A percentile compares a stretch with the other conserved stretches of the same genome.
These are phyloP conservation scores for Mustela lutreola DNA, from an alignment of 2,113 vertebrate species.

Conservation along the genomic window DNA sequence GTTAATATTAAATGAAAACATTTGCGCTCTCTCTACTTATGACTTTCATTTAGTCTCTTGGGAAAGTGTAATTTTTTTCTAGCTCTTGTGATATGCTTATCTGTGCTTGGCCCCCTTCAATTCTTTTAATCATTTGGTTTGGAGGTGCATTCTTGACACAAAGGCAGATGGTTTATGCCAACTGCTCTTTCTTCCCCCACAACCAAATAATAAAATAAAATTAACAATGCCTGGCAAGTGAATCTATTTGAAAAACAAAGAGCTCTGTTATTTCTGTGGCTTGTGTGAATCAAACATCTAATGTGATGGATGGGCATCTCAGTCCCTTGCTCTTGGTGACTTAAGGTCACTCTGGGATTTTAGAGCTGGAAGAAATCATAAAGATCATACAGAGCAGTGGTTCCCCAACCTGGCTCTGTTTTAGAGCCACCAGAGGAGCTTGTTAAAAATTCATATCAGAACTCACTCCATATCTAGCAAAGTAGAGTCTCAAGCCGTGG, in stretches of 20 bases:
- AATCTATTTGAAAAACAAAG: conserved; percentile 13
- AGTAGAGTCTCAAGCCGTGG: neutral
- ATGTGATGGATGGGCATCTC: neutral
- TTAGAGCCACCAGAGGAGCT: neutral
- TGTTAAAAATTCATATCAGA: neutral
- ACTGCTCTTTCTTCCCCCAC: neutral
- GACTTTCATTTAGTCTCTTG: neutral
- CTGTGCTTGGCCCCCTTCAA: neutral
- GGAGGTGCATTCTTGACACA: neutral
- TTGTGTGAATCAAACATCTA: neutral
- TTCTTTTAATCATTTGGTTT: conserved; percentile 49
- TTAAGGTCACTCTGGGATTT: neutral
- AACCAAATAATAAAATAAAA: conserved; percentile 37
- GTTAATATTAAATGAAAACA: conserved; percentile 19
- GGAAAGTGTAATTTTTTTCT: neutral
- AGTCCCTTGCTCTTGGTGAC: neutral
- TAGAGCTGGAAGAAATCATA: neutral
- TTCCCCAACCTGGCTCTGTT: neutral
- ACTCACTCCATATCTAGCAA: neutral
- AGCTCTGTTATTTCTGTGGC: neutral
- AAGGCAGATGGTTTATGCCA: neutral
- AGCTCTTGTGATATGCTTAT: neutral
- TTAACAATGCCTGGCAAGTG: neutral
- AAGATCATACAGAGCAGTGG: neutral
- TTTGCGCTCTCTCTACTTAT: neutral